These are phyloP conservation scores for Drosophila paucipuncta DNA, from an alignment of 2,888 invertebrate genomes.

Conservation along the genomic window DNA sequence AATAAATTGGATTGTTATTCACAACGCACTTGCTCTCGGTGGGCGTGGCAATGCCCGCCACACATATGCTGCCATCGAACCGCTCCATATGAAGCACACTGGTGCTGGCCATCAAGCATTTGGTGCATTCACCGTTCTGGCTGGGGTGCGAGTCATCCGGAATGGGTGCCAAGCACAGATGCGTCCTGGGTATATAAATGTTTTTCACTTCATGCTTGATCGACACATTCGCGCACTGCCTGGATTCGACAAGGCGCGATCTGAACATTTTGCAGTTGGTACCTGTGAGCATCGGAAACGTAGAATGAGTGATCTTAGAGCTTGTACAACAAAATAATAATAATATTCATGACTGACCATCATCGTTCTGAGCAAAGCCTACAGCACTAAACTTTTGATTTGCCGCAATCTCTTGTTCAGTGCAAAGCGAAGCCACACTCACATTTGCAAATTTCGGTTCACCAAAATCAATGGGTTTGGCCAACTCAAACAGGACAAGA, in stretches of 20 bases:
- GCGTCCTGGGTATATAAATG: background rate
- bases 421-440: background rate
- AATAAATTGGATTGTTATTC: background rate
- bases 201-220: background rate
- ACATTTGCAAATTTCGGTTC: background rate
- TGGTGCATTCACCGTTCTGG: background rate
- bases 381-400: slow-evolving; percentile 12
- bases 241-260: background rate
- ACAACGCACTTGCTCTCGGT: slow-evolving; percentile 18
- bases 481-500: background rate
- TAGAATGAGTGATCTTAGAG: background rate
- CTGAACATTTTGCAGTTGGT: background rate
- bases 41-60: slow-evolving; percentile 54
- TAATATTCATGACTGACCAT: background rate
- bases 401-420: background rate
- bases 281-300: background rate
- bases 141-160: no score
- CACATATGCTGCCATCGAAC: slow-evolving; percentile 32
- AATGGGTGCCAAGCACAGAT: slow-evolving; percentile 24
- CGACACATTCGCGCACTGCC: background rate
- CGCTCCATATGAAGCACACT: slow-evolving; percentile 51
- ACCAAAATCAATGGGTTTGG: background rate
- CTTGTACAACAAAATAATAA: background rate
- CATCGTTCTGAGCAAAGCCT: slow-evolving; percentile 18
- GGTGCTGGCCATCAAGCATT: slow-evolving; percentile 33